Percentiles rank a stretch among this genome's conserved stretches.
These are phyloP conservation scores for Drosophila demipolita DNA, from an alignment of 2,888 invertebrate species.

Conservation along the genomic window DNA sequence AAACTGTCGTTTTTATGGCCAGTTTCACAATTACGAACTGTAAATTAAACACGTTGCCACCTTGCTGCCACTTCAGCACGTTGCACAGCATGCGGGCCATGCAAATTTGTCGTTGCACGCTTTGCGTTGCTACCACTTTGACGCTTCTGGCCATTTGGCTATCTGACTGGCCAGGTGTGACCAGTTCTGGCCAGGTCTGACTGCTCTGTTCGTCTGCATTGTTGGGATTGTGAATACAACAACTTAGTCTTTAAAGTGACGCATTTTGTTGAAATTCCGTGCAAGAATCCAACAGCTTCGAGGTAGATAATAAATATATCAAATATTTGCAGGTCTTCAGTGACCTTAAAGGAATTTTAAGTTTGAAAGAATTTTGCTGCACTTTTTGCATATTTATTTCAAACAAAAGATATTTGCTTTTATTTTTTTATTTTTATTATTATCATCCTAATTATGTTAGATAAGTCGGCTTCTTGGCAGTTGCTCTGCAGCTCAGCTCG, in stretches of 20 bases:
- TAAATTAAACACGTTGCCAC: slow-evolving; percentile 52
- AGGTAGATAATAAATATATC: background rate
- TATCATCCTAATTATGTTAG: background rate
- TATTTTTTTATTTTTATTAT: background rate
- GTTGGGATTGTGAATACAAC: slow-evolving; percentile 8
- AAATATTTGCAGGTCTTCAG: background rate
- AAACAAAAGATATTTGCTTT: background rate
- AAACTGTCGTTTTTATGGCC: slow-evolving; percentile 48
- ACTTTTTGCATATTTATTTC: background rate
- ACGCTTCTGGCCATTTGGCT: slow-evolving; percentile 1
- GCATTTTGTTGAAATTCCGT: slow-evolving; percentile 7
- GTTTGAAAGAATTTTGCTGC: background rate
- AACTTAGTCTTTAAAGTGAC: slow-evolving; percentile 10
- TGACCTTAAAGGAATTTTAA: background rate
- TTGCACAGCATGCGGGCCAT: slow-evolving; percentile 38
- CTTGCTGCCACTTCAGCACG: slow-evolving; percentile 4
- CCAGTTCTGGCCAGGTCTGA: background rate
- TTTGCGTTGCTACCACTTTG: slow-evolving; percentile 19
- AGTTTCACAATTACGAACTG: slow-evolving; percentile 41
- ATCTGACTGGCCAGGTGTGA: background rate
- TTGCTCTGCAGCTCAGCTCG: background rate
- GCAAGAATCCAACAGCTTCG: background rate
- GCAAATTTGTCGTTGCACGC: slow-evolving; percentile 39
- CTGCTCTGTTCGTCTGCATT: slow-evolving; percentile 18
- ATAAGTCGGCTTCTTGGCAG: too few species aligned